Conservation (phyloP, 2,113 vertebrate genomes). For the Diphyllodes magnificus region DNA sequence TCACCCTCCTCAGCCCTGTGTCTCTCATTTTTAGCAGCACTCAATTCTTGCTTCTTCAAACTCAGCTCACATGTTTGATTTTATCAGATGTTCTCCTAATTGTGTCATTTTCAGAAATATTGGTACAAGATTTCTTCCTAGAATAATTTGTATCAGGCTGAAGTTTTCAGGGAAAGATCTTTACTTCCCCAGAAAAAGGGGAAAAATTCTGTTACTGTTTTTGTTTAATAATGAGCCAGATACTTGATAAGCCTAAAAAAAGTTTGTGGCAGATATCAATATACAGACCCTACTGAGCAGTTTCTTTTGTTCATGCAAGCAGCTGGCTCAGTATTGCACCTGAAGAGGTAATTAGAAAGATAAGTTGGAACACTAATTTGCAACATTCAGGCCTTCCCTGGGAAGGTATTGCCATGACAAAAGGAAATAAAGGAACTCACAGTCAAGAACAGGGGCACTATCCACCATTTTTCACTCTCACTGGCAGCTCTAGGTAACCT, state of each 20-base stretch:
- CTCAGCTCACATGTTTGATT: background rate
- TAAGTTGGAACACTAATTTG: slow-evolving; percentile 61
- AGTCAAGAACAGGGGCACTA: slow-evolving; percentile 53
- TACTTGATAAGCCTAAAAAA: background rate
- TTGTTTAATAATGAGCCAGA: background rate
- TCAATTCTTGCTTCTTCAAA: background rate
- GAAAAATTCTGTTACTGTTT: background rate
- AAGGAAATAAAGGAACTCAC: slow-evolving; percentile 47
- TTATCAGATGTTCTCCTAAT: background rate
- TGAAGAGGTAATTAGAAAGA: slow-evolving; percentile 67
- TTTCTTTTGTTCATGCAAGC: slow-evolving; percentile 16
- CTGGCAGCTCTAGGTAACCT: slow-evolving; percentile 65
- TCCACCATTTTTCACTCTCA: slow-evolving; percentile 68
- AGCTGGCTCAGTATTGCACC: slow-evolving; percentile 54
- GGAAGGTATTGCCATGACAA: slow-evolving; percentile 66
- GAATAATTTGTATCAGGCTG: background rate
- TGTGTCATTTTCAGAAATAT: background rate
- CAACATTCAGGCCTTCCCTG: slow-evolving; percentile 52
- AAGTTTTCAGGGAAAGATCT: background rate
- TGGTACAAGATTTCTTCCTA: background rate
- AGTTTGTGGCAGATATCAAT: background rate
- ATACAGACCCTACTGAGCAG: background rate
- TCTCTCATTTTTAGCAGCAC: background rate
- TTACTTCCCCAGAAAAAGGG: background rate
- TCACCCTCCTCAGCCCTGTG: background rate